phyloP scores from a whole-genome alignment of 2,797 vertebrate genomes.

The Cossypha caffra region DNA sequence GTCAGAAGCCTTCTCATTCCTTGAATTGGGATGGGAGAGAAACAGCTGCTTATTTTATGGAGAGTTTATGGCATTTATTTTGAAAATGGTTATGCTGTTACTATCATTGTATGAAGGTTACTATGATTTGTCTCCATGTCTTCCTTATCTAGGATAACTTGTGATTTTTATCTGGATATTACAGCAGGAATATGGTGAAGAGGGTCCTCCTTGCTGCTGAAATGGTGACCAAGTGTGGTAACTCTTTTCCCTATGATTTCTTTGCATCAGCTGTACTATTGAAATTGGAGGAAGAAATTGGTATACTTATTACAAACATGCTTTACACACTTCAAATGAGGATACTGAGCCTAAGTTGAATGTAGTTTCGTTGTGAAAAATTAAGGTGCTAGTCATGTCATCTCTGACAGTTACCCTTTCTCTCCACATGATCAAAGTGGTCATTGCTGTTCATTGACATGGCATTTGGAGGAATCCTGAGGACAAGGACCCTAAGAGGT shows the following conservation, averaged over 20 bases:
- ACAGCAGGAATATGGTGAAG: background rate
- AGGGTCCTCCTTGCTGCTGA: background rate
- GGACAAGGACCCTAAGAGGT: background rate
- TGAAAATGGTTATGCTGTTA: background rate
- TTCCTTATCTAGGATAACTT: background rate
- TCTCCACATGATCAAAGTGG: accelerated
- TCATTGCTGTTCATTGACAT: background rate
- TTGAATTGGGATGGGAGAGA: background rate
- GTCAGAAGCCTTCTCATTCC: background rate
- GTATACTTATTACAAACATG: background rate
- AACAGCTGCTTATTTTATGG: background rate
- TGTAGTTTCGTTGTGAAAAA: background rate
- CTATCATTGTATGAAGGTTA: background rate
- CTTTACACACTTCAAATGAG: background rate
- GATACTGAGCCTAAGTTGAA: background rate
- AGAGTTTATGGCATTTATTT: background rate
- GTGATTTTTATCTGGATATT: background rate
- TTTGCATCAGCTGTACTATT: background rate
- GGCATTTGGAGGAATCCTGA: background rate
- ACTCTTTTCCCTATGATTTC: background rate
- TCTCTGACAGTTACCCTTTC: background rate
- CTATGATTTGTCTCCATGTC: background rate
- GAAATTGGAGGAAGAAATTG: background rate
- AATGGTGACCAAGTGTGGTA: background rate
- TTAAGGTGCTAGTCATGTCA: background rate